Base-by-base conservation (phyloP, 2,113 vertebrate genomes). In the Lipotes vexillifer region DNA sequence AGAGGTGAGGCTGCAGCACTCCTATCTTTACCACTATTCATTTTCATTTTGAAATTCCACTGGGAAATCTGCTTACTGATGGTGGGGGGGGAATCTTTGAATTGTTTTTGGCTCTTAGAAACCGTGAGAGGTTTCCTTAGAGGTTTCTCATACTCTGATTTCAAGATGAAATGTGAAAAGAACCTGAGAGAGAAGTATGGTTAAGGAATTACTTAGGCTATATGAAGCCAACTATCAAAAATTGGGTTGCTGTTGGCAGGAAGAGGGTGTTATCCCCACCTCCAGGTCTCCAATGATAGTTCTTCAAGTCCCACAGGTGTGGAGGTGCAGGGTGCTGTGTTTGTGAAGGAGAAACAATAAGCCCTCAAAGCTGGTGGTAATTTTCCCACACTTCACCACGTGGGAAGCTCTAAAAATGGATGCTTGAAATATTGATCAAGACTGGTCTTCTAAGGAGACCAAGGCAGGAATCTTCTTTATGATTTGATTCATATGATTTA, bases 1-100 rank as follows among this genome's bases (percentile, higher is more conserved):
- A 94, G 33, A 90, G 72, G 31, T 68, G 66, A 97, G 83, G 33
- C 93, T 98, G 31, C 44, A 74, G 88, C 77, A 75, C 52, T 96
- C 71, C 88, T 90, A 14, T 93, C 57, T 88, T 97, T 94, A 93
- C 49, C 14, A 36, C 29, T 4, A 93, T 36, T 97, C 81, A 49
- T 90, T 93, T 85, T 89, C 63, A 65, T 86, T 81, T 85, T 89
- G 95, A 84, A 68, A 75, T 93, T 25, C 10, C 5, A 29, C 4
- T 92, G 49, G 52, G 44, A 61, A 93, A 61, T 41, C 25, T 86
- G 71, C 52, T 86, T 89, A 10, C 44, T 88, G 38, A 31, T 75
- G 44, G 11, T 11, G 2, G 6, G 11, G 14, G 2, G 6, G 5
- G 4, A 80, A 71, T 25, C 17, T 36, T 69, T 75, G 27, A 57